phyloP scores from a whole-genome alignment of 2,797 vertebrate species.

The Eremophila alpestris region DNA sequence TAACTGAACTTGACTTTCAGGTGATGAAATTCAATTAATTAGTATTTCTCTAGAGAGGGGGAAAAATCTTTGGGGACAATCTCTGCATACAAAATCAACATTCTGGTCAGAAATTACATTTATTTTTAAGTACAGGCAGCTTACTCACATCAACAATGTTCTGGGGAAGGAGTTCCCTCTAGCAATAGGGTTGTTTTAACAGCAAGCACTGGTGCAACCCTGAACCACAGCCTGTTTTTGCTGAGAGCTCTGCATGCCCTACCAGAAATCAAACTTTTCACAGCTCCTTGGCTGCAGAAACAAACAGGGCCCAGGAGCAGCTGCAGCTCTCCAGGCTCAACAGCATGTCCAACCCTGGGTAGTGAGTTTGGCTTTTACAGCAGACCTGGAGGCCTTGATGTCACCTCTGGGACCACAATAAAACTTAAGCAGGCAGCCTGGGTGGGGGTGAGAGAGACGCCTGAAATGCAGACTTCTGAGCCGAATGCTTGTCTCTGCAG shows the following conservation, averaged over 20 bases:
- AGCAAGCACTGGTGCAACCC: background rate
- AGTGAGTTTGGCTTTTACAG: background rate
- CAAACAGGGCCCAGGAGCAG: background rate
- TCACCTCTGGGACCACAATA: background rate
- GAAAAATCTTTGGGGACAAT: background rate
- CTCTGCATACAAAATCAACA: background rate
- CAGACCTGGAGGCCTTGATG: background rate
- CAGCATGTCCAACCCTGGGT: fast-evolving
- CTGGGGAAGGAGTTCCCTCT: background rate
- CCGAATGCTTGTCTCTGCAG: fast-evolving
- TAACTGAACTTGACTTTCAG: slow-evolving; percentile 21
- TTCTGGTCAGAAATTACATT: background rate
- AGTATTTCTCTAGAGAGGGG: background rate
- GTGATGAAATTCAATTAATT: slow-evolving; percentile 19
- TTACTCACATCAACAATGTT: background rate
- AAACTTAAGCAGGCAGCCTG: background rate
- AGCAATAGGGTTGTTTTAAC: background rate
- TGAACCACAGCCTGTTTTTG: background rate
- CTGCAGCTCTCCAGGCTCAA: background rate
- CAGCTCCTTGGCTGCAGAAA: background rate
- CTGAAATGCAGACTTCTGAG: background rate
- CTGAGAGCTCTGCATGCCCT: background rate
- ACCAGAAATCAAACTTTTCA: background rate
- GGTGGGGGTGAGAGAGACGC: background rate
- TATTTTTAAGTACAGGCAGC: background rate